Evolutionary conservation across 2,888 invertebrate genomes (phyloP).

Genomic region (Pycnomerus fuliginosus): DNA sequence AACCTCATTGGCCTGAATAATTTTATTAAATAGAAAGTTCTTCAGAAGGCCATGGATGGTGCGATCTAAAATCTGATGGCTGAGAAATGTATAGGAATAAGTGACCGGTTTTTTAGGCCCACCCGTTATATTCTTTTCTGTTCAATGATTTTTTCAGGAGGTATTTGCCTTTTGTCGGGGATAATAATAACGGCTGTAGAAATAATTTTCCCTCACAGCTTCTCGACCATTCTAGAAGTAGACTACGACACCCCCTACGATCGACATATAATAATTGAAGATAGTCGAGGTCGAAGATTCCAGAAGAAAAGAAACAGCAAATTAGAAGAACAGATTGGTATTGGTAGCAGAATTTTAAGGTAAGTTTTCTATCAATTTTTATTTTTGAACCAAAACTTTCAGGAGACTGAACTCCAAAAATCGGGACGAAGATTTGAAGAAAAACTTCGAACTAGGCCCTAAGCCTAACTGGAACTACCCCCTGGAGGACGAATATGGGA

Average conservation of each 20-base stretch:
- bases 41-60: no score
- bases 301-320: slow-evolving; percentile 58
- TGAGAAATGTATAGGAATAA: no score
- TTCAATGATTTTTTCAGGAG: slow-evolving; percentile 62
- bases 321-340: slow-evolving; percentile 60
- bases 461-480: slow-evolving; percentile 76
- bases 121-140: no score
- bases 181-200: slow-evolving; percentile 79
- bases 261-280: slow-evolving; percentile 86
- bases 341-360: slow-evolving; percentile 72
- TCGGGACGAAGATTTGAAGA: no score
- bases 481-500: slow-evolving; percentile 41
- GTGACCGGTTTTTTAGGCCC: no score
- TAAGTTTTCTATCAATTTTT: slow-evolving; percentile 59
- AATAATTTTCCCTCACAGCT: slow-evolving; percentile 84
- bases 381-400: slow-evolving; percentile 1
- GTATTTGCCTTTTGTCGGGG: slow-evolving; percentile 76
- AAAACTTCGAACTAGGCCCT: slow-evolving; percentile 68
- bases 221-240: slow-evolving; percentile 87
- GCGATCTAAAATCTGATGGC: no score
- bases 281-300: slow-evolving; percentile 71
- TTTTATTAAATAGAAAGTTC: no score
- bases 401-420: slow-evolving; percentile 58
- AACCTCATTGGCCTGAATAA: no score
- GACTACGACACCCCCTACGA: slow-evolving; percentile 95